Conservation (phyloP, 2,113 vertebrate species). For the Bufo bufo region DNA sequence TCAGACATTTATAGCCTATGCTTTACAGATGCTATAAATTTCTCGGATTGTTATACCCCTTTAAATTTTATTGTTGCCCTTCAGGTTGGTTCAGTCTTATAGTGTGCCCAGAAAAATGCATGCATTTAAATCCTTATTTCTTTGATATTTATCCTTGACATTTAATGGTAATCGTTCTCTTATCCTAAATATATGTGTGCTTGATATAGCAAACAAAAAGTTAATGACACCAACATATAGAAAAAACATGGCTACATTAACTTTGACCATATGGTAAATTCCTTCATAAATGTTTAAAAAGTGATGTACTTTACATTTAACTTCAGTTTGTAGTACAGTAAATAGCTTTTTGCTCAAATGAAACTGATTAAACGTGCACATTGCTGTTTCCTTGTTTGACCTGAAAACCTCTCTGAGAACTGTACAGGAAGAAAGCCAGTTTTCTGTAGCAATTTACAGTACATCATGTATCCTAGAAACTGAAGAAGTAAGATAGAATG, state of each 20-base stretch:
- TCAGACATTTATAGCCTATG: no score
- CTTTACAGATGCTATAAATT: no score
- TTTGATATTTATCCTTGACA: neutral
- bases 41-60: no score
- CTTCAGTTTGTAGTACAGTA: constrained; percentile 35
- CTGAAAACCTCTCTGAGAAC: constrained; percentile 29
- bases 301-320: constrained; percentile 30
- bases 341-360: constrained; percentile 42
- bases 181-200: neutral
- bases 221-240: neutral
- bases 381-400: constrained; percentile 44
- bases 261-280: constrained; percentile 25
- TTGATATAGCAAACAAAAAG: neutral
- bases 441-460: constrained; percentile 47
- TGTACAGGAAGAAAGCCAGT: constrained; percentile 28
- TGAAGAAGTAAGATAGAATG: constrained; percentile 15
- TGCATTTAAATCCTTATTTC: neutral
- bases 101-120: neutral
- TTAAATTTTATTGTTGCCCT: no score
- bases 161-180: neutral
- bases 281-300: constrained; percentile 36
- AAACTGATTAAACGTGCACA: constrained; percentile 37
- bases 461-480: constrained; percentile 40
- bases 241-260: neutral
- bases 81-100: no score